Base-by-base conservation (phyloP, 1,140 invertebrate species). In the Drosophila murphyi region DNA sequence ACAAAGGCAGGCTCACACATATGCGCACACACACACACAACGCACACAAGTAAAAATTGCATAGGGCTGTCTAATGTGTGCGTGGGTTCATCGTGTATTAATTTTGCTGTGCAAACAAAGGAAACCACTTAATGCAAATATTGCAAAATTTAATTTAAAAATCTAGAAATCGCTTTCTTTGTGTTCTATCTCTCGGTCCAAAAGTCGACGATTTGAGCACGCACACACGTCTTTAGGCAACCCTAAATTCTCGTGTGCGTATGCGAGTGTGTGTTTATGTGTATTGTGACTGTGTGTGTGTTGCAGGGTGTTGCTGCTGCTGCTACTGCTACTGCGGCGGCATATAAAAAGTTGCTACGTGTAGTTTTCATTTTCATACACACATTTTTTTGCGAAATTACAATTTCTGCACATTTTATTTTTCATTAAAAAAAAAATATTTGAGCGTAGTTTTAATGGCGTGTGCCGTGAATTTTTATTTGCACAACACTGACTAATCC, bases 261-360 rank as follows among this genome's bases (percentile, higher is more conserved):
- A 20, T 75, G 35, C 39, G 52, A 61, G 47, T 48, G 35, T 45
- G 52, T 64, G 47, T 48, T 48, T 76, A 64, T 57, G 28, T 57
- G 28, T 45, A 63, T 50, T 41, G 56, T 70, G 65, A 20, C 31
- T 65, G 71, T 63, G 82, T 79, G 51, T 76, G 68, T 70, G 64
- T 60, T 68, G 67, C 51, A 70, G 76, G 80, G 80, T 88, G 73
- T 73, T 80, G 55, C 76, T 80, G 64, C 62, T 51, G 61, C 57
- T 88, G 73, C 70, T 80, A 51, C 76, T 80, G 64, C 62, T 51
- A 56, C 57, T 72, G 56, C 63, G 54, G 71, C 64, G 65, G 69
- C 72, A 81, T 85, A 76, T 76, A 81, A 89, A 20, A 88, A 88
- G 81, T 85, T 74, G 85, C 85, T 85, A 89, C 85, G 85, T 89